Base-by-base conservation (phyloP, 2,888 invertebrate species). In the Ornithoptera alexandrae region DNA sequence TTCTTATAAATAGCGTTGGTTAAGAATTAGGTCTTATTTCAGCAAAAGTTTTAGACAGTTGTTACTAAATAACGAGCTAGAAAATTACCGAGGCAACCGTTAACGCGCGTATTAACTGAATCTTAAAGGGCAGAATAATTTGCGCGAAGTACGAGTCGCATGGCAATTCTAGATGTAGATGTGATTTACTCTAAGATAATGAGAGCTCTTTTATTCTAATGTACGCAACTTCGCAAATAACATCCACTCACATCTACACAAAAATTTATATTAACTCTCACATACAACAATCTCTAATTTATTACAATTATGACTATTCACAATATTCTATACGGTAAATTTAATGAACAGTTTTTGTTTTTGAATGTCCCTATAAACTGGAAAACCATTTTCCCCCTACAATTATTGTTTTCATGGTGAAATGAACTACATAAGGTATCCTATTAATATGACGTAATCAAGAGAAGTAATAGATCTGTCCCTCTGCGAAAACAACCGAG, bases 91-190 rank as follows among this genome's bases (percentile, higher is more conserved):
- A 74, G 73, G 76, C 74, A 70, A 74, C 78, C 79, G 80, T 81
- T 81, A 82, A 77, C 78, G 76, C 77, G 71, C 75, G 77, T 77
- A 80, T 82, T 80, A 81, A 80, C 77, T 76, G 75, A 62, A 71
- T 70, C 71, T 74, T 69, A 73, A 69, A 73, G 71, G 73, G 76
- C 50, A 62, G 30, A 69, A 75, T 76, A 78, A 79, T 79, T 80
- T 78, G 74, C 74, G 75, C 74, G 76, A 68, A 66, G 46, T 62
- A 62, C 65, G 62, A 53, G 62, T 65, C 46, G 62, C 62, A 59
- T 59, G 62, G 65, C 60, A 69, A 65, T 71, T 56, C 60, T 61
- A 68, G 66, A 62, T 65, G 65, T 65, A 46, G 57, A 72, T 20
- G 50, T 65, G 62, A 69, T 69, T 69, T 20, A 39, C 50, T 36